Evolutionary conservation across 2,797 vertebrate genomes (phyloP).

Genomic region (Gobio occitaniae): DNA sequence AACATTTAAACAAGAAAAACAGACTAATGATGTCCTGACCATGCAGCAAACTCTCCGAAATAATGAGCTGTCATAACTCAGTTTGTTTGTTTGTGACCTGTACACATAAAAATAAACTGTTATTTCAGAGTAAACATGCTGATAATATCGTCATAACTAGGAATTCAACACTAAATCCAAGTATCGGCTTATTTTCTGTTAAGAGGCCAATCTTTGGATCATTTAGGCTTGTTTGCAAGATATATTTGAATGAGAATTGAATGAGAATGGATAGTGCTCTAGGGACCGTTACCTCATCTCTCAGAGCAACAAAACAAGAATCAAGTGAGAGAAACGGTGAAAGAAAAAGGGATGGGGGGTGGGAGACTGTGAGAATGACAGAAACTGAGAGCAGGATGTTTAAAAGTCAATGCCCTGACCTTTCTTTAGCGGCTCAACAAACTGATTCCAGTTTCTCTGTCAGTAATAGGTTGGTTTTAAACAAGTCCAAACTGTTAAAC

Average conservation of each 20-base stretch:
- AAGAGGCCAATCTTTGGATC: not conserved
- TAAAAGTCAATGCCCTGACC: conserved; percentile 28
- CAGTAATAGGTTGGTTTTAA: conserved; percentile 20
- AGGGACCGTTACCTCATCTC: conserved; percentile 38
- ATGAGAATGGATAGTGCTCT: conserved; percentile 20
- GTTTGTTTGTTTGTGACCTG: not conserved
- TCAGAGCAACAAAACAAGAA: conserved; percentile 36
- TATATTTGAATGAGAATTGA: conserved; percentile 29
- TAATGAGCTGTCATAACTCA: conserved; percentile 7
- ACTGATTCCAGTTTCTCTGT: conserved; percentile 8
- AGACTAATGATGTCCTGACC: not conserved
- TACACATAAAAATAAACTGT: not conserved
- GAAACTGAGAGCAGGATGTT: conserved; percentile 59
- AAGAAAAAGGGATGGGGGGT: conserved; percentile 7
- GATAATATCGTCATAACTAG: not conserved
- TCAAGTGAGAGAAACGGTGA: conserved; percentile 21
- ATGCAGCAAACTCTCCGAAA: not conserved
- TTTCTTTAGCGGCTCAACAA: conserved; percentile 13
- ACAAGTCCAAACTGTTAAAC: conserved; percentile 10
- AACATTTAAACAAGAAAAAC: conserved; percentile 2
- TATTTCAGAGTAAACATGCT: not conserved
- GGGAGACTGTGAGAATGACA: conserved; percentile 46
- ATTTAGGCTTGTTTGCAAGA: conserved; percentile 23
- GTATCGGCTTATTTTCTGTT: conserved; percentile 12
- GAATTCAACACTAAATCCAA: not conserved